phyloP scores from a whole-genome alignment of 2,797 vertebrate species.

The Sebastes diploproa region DNA sequence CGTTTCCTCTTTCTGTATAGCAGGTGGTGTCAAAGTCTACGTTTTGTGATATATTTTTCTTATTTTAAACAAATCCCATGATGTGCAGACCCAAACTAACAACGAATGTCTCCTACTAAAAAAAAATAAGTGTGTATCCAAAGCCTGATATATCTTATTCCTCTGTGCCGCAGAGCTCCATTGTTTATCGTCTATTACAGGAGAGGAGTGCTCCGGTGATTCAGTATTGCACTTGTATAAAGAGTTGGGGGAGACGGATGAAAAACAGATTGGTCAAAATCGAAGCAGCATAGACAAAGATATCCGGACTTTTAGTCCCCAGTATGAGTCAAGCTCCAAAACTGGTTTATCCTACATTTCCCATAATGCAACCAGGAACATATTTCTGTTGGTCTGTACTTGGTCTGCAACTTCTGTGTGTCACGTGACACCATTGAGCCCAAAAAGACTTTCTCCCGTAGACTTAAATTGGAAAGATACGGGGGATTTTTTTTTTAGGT shows the following conservation, averaged over 20 bases:
- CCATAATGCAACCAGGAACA: not conserved
- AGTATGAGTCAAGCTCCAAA: no score
- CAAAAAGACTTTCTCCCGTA: no score
- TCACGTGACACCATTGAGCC: no score
- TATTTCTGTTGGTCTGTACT: not conserved
- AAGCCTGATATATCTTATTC: not conserved
- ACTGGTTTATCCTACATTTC: no score
- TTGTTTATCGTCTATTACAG: not conserved
- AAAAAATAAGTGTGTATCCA: not conserved
- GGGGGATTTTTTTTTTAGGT: no score
- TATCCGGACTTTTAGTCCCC: no score
- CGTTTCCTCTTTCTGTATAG: constrained; percentile 1
- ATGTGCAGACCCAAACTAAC: not conserved
- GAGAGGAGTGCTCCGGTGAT: not conserved
- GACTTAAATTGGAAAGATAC: no score
- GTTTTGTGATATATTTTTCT: not conserved
- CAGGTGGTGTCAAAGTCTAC: not conserved
- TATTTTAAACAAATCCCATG: not conserved
- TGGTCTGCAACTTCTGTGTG: no score
- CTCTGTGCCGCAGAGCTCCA: not conserved
- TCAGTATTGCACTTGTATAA: not conserved
- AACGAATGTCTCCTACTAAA: not conserved
- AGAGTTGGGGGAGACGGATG: not conserved
- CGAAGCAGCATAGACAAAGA: no score
- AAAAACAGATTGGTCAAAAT: not conserved